phyloP scores from a whole-genome alignment of 2,888 invertebrate genomes.

The Cheilosia vulpina region DNA sequence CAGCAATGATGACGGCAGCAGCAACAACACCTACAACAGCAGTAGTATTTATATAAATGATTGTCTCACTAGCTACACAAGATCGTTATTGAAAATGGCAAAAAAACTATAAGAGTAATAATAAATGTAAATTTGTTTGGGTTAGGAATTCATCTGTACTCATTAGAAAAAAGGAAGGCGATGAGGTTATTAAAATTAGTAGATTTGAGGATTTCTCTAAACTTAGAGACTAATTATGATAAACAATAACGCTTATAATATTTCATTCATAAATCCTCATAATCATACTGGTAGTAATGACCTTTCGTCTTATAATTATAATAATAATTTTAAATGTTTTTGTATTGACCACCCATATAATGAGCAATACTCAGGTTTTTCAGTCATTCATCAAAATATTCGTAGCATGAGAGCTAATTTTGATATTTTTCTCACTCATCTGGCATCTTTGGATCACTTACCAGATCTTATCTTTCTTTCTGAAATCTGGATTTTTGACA shows the following conservation, averaged over 20 bases:
- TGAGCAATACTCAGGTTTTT: constrained; percentile 15
- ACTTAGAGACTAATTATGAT: too few relatives aligned
- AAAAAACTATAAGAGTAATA: constrained; percentile 24
- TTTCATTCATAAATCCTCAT: constrained; percentile 1
- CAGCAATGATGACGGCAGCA: background rate
- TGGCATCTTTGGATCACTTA: constrained; percentile 24
- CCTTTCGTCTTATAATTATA: background rate
- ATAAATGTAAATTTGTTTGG: constrained; percentile 35
- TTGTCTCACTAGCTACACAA: background rate
- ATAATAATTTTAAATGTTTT: constrained; percentile 36
- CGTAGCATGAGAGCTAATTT: constrained; percentile 32
- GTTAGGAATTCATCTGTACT: constrained; percentile 31
- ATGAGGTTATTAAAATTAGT: constrained; percentile 27
- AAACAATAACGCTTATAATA: constrained; percentile 1
- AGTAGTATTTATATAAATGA: too few relatives aligned
- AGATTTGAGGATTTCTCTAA: background rate
- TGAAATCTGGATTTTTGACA: constrained; percentile 26
- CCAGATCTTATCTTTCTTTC: constrained; percentile 28
- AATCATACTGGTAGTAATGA: background rate
- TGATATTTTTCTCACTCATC: constrained; percentile 20
- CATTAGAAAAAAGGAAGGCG: constrained; percentile 32
- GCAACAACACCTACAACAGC: background rate
- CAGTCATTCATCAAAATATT: constrained; percentile 38
- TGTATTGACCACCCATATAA: constrained; percentile 29
- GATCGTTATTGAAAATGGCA: constrained; percentile 33